Base-by-base conservation (phyloP, 37 sponge, comb jelly and placozoan genomes). In the Eunapius fragilis region DNA sequence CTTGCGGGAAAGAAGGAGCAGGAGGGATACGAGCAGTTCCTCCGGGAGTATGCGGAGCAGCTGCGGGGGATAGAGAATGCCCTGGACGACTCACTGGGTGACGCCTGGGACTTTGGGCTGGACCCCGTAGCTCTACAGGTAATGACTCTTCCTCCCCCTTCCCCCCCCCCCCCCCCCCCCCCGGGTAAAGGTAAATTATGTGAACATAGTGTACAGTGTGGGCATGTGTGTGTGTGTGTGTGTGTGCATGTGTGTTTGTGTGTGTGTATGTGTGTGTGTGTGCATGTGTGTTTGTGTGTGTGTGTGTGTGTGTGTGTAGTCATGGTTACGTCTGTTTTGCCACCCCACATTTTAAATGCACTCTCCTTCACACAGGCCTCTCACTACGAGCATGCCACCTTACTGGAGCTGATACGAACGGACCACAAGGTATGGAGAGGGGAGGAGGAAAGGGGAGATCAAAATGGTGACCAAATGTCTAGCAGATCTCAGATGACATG, bases 31-130 rank as follows among this genome's bases (percentile, higher is more conserved):
- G 76, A 81, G 23, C n/a, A 37, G 23, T 96, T 96, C 71, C 75
- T 96, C 47, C n/a, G 31, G 25, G 94, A 93, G 78, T 93, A 96
- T 69, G 35, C 94, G 2, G 71, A 68, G 11, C 94, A 96, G 82
- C 81, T 96, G 81, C 78, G 69, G 35, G 89, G 81, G n/a, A 92
- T 93, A 0, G 90, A 96, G 70, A 89, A 91, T 17, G 91, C 89
- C 67, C 89, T 96, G 71, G 94, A 91, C 36, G 94, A 93, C 33
- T 84, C 86, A 0, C 75, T 92, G 7, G 94, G 92, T 25, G 93
- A 96, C 14, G 86, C 92, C 13, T 98, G 96, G 98, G 98, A 98
- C 85, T 95, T 94, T 70, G 80, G 89, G 36, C 79, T 93, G 13
- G 96, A 98, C 70, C 96, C 98, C 70, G 75, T 95, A 19, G 80